A percentile compares a stretch with the other conserved stretches of the same genome.
Evolutionary conservation across 2,113 vertebrate species (phyloP).

Genomic region (Climacteris rufus): DNA sequence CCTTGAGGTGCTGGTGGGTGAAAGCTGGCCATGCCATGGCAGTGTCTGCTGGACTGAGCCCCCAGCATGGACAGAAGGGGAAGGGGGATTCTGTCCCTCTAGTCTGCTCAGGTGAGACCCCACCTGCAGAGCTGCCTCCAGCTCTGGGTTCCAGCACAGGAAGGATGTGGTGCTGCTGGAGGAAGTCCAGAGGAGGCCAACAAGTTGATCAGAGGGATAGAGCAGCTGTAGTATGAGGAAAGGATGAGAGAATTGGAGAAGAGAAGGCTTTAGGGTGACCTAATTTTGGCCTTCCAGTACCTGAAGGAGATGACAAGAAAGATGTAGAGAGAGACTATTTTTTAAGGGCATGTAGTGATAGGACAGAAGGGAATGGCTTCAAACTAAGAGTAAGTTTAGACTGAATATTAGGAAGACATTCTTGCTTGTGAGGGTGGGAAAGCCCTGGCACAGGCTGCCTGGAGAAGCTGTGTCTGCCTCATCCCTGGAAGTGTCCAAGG

Average conservation of each 20-base stretch:
- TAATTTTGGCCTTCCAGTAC: fast-evolving
- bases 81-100: not conserved
- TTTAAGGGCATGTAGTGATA: not conserved
- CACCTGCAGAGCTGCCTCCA: not conserved
- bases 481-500: not conserved
- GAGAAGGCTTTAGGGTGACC: not conserved
- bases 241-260: not conserved
- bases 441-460: fast-evolving
- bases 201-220: not conserved
- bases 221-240: not conserved
- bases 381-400: not conserved
- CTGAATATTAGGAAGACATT: not conserved
- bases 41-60: not conserved
- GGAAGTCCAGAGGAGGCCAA: not conserved
- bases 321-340: not conserved
- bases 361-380: not conserved
- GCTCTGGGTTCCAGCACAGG: not conserved
- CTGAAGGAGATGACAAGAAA: not conserved
- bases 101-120: not conserved
- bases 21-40: not conserved
- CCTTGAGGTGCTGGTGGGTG: not conserved
- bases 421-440: fast-evolving
- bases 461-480: not conserved
- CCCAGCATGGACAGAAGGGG: fast-evolving
- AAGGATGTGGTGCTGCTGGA: not conserved